Evolutionary conservation across 2,113 vertebrate genomes (phyloP), one percentile per base, ranked within the genome.

Genomic region (Rhipidura dahli): DNA sequence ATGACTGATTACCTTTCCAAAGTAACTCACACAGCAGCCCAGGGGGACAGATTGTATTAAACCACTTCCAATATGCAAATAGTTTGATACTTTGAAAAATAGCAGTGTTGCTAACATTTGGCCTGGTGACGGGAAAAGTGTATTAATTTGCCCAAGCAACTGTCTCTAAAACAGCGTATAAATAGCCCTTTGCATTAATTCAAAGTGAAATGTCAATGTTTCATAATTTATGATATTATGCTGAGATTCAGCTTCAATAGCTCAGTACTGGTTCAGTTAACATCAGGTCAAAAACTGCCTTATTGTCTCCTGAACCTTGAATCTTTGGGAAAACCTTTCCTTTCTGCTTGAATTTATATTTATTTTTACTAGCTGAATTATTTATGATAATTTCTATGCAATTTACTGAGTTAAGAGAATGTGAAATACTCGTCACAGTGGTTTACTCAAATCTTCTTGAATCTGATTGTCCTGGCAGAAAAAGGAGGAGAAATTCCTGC

Each of bases 141-240:
- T 57, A 78, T 92, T 96, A 96, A 94, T 80, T 95, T 91, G 54
- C 79, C 77, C 80, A 93, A 86, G 79, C 90, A 92, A 94, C 50
- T 89, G 44, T 82, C 83, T 61, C 27, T 86, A 87, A 96, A 94
- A 12, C 59, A 79, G 79, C 33, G 5, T 80, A 90, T 83, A 97
- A 97, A 92, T 88, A 96, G 90, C 35, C 61, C 53, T 92, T 96
- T 95, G 89, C 45, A 86, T 95, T 83, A 97, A 97, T 95, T 97
- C 80, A 96, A 95, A 96, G 82, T 90, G 89, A 96, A 98, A 95
- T 71, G 81, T 93, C 85, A 89, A 39, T 95, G 64, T 93, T 97
- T 91, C 86, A 97, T 97, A 97, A 97, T 97, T 98, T 94, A 95
- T 95, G 89, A 59, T 56, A 90, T 47, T 94, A 83, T 70, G 71